Evolutionary conservation across 2,113 vertebrate genomes (phyloP).

Genomic region (Callipepla californica): DNA sequence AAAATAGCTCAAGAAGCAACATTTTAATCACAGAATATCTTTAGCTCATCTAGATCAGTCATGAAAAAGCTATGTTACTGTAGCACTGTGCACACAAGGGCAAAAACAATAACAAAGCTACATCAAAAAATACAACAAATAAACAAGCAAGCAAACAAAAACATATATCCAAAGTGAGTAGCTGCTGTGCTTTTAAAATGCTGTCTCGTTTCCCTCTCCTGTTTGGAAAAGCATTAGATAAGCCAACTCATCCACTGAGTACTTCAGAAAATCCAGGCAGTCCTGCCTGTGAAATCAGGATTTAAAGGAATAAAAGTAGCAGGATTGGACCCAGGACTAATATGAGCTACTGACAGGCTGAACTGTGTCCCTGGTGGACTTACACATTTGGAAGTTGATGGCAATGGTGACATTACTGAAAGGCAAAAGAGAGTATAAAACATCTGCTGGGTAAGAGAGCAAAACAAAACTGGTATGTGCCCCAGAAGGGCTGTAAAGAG

Average conservation of each 20-base stretch:
- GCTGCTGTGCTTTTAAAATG: not conserved
- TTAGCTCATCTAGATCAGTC: not conserved
- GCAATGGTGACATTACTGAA: constrained; percentile 52
- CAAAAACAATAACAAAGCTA: not conserved
- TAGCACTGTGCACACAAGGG: not conserved
- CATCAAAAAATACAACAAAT: not conserved
- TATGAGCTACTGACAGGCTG: not conserved
- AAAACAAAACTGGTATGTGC: constrained; percentile 44
- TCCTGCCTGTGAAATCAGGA: not conserved
- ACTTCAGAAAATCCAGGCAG: not conserved
- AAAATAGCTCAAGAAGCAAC: not conserved
- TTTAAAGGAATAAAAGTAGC: not conserved
- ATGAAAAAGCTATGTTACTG: not conserved
- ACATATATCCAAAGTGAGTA: not conserved
- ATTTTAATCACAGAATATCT: not conserved
- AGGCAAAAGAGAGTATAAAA: constrained; percentile 57
- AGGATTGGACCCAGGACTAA: not conserved
- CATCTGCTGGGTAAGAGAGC: constrained; percentile 55
- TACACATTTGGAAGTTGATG: constrained; percentile 21
- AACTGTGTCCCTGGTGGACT: constrained; percentile 16
- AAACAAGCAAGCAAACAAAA: not conserved
- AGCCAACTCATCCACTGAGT: not conserved
- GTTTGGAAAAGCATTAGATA: not conserved
- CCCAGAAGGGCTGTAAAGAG: constrained; percentile 47
- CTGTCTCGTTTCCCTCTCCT: not conserved